Evolutionary conservation across 1,140 invertebrate species (phyloP).

Genomic region (Ridgeia piscesae): DNA sequence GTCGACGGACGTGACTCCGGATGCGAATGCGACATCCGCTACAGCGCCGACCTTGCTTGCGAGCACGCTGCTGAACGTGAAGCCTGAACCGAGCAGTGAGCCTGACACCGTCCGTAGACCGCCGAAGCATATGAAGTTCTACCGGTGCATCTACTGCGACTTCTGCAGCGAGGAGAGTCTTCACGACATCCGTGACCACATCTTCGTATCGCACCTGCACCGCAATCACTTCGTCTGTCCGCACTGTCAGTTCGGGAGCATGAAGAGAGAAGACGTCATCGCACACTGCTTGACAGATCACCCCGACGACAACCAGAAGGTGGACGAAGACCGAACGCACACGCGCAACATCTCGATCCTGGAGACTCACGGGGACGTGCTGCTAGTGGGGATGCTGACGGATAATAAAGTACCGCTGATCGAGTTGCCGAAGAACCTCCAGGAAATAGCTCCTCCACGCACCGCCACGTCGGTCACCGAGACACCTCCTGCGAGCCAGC

Average conservation of each 20-base stretch:
- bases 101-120: not conserved
- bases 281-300: conserved; percentile 21
- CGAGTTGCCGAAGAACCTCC: not conserved
- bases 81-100: not conserved
- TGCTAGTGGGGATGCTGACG: conserved; percentile 17
- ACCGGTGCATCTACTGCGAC: conserved; percentile 26
- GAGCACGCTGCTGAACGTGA: not conserved
- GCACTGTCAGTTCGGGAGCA: conserved; percentile 27
- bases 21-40: too few species aligned
- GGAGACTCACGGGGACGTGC: conserved; percentile 15
- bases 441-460: not conserved
- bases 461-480: not conserved
- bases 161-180: conserved; percentile 20
- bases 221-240: conserved; percentile 19
- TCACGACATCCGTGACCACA: conserved; percentile 24
- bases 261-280: conserved; percentile 22
- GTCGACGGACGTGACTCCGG: not conserved
- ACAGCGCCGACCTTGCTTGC: not conserved
- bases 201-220: conserved; percentile 22
- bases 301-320: conserved; percentile 17
- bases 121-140: not conserved
- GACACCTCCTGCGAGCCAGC: not conserved
- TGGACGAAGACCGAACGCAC: conserved; percentile 19
- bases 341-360: conserved; percentile 18
- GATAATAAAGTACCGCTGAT: conserved; percentile 17